Percentiles rank a stretch among this genome's conserved stretches.
These are phyloP conservation scores for Morus bassanus DNA, from an alignment of 2,797 vertebrate species.

Conservation along the genomic window DNA sequence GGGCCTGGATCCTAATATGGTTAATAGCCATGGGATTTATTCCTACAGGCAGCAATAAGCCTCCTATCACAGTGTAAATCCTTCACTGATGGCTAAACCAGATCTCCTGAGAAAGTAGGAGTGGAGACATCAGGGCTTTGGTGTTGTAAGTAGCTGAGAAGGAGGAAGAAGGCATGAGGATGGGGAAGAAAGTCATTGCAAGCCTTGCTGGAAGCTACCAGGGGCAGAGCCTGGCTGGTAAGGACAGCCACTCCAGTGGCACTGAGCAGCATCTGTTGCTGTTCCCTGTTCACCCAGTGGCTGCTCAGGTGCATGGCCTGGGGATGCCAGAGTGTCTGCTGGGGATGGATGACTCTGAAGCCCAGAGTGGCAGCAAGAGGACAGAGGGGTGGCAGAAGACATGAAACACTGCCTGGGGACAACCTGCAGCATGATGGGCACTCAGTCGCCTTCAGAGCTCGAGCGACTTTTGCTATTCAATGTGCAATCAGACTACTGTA, in stretches of 20 bases:
- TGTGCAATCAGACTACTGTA: neutral
- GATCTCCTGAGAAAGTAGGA: neutral
- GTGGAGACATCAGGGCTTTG: neutral
- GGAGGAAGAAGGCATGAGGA: neutral
- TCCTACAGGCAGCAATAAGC: neutral
- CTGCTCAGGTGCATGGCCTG: rapidly evolving
- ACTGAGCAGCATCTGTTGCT: rapidly evolving
- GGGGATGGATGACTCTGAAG: neutral
- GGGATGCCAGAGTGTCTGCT: neutral
- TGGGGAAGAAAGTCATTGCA: neutral
- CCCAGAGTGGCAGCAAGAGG: neutral
- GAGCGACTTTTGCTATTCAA: neutral
- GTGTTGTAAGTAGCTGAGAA: neutral
- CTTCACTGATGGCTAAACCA: neutral
- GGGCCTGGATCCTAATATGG: neutral
- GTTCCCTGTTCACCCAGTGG: neutral
- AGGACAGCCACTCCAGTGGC: neutral
- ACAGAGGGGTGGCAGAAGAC: neutral
- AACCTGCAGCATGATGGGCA: neutral
- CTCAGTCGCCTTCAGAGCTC: neutral
- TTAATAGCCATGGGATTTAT: neutral
- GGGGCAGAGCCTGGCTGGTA: neutral
- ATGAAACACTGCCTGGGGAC: neutral
- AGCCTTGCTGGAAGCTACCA: neutral
- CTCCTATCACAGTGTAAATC: neutral